Conservation (phyloP, 2,888 invertebrate genomes). For the Malacosoma neustria region DNA sequence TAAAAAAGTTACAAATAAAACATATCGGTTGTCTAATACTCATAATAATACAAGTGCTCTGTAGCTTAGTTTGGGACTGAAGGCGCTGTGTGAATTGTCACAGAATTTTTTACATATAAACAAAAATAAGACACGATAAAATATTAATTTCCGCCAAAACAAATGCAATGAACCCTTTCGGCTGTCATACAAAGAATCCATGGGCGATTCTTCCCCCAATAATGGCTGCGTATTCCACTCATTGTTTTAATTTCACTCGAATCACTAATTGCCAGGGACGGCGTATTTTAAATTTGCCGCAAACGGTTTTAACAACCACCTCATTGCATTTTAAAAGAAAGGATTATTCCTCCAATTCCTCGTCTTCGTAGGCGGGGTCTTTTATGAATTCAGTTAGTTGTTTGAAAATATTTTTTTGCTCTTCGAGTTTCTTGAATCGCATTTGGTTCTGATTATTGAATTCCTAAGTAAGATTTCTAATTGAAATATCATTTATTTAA, state of each 20-base stretch:
- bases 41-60: too few species aligned
- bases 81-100: too few species aligned
- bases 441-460: conserved; percentile 14
- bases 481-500: not conserved
- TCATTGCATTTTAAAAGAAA: conserved; percentile 74
- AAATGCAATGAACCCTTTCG: not conserved
- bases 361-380: conserved; percentile 40
- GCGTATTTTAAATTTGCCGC: conserved; percentile 64
- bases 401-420: conserved; percentile 29
- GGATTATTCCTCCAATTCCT: conserved; percentile 62
- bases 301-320: conserved; percentile 70
- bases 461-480: conserved; percentile 8
- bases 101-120: too few species aligned
- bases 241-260: conserved; percentile 68
- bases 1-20: too few species aligned
- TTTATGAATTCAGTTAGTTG: conserved; percentile 63
- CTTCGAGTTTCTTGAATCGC: conserved; percentile 16
- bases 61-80: too few species aligned
- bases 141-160: too few species aligned
- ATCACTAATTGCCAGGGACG: conserved; percentile 67
- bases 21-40: too few species aligned
- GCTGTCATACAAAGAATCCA: conserved; percentile 12
- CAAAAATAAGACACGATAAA: too few species aligned
- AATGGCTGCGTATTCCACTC: conserved; percentile 36
- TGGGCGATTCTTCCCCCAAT: conserved; percentile 31